Conservation (phyloP, 2,797 vertebrate species). For the Champsocephalus esox region DNA sequence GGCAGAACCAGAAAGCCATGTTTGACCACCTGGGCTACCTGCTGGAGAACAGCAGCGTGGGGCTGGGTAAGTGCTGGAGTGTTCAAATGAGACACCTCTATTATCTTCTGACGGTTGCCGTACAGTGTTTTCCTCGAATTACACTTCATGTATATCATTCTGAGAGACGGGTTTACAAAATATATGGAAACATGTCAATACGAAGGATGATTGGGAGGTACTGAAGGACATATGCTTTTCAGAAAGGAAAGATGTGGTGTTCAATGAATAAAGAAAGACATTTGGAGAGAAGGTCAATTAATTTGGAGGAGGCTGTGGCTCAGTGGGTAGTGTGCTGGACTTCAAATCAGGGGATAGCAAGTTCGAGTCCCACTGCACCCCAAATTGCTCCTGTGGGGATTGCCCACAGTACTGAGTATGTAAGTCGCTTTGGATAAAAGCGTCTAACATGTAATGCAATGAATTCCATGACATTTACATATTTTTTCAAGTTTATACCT, state of each 20-base stretch:
- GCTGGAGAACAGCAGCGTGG: constrained; percentile 97
- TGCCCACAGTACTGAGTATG: no score
- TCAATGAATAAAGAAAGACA: background rate
- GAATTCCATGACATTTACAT: constrained; percentile 14
- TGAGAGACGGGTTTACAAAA: background rate
- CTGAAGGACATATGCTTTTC: background rate
- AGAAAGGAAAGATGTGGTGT: background rate
- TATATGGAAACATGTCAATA: background rate
- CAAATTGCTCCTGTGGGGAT: no score
- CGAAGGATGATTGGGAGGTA: background rate
- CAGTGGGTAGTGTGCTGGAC: no score
- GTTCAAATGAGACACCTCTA: background rate
- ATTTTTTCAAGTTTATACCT: background rate
- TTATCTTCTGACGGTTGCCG: background rate
- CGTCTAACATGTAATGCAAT: background rate
- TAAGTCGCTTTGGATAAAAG: no score
- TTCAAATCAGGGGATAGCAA: no score
- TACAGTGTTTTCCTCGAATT: background rate
- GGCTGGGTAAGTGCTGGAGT: constrained; percentile 85
- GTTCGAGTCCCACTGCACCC: no score
- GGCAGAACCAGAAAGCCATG: constrained; percentile 99
- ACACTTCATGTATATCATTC: background rate
- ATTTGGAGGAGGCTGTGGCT: no score
- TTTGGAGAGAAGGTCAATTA: background rate
- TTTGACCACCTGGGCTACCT: constrained; percentile 98